phyloP scores from a whole-genome alignment of 2,888 invertebrate species.

The Acanthococcus lagerstroemiae region DNA sequence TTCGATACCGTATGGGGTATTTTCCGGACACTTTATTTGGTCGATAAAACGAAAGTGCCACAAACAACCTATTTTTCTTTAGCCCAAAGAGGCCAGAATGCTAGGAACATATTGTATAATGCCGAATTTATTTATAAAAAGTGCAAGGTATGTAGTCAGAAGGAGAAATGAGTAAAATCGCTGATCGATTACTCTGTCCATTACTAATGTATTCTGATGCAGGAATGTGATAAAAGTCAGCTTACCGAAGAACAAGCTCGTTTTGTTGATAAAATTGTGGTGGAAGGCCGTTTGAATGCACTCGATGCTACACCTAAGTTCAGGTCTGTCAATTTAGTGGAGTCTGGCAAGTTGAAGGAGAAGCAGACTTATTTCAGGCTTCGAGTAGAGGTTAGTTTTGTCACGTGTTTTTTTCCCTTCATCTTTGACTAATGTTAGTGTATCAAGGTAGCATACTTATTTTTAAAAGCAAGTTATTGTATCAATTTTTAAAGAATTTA shows the following conservation, averaged over 20 bases:
- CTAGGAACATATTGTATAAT: conserved; percentile 62
- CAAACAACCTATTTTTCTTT: conserved; percentile 66
- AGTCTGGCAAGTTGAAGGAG: conserved; percentile 47
- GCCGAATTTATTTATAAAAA: conserved; percentile 59
- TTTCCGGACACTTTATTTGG: conserved; percentile 70
- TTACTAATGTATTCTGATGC: conserved; percentile 10
- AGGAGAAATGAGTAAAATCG: neutral
- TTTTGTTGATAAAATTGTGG: conserved; percentile 62
- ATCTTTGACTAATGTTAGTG: conserved; percentile 7
- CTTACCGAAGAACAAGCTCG: conserved; percentile 55
- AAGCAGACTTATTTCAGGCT: conserved; percentile 55
- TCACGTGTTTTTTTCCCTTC: neutral
- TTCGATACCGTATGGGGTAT: conserved; percentile 79
- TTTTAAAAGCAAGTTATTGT: no score
- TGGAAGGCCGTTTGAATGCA: conserved; percentile 78
- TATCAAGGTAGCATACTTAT: neutral
- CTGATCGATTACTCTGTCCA: conserved; percentile 9
- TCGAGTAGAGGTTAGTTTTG: conserved; percentile 47
- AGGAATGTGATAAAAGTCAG: conserved; percentile 42
- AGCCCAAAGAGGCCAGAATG: conserved; percentile 65
- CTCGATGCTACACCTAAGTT: conserved; percentile 53
- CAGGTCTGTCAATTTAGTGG: conserved; percentile 47
- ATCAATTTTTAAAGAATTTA: no score
- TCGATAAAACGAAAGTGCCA: conserved; percentile 69
- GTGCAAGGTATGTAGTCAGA: conserved; percentile 47